These are phyloP conservation scores for Calycopis cecrops DNA, from an alignment of 1,140 invertebrate species.

Conservation along the genomic window DNA sequence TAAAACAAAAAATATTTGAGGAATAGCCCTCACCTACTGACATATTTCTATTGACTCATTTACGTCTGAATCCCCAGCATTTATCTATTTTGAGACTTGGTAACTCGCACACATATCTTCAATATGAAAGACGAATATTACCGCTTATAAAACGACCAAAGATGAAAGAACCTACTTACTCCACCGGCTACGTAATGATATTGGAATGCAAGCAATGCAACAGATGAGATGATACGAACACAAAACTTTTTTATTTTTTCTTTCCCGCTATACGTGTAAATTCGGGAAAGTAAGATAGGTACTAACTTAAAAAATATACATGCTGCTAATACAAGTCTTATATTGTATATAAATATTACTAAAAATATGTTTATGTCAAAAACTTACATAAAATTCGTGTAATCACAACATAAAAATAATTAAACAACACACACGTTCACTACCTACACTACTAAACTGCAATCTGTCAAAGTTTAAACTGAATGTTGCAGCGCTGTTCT, in stretches of 20 bases:
- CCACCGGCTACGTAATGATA: conserved; percentile 52
- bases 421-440: conserved; percentile 67
- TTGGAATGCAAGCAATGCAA: conserved; percentile 58
- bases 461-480: conserved; percentile 53
- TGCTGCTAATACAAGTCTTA: conserved; percentile 8
- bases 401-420: conserved; percentile 65
- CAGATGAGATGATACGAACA: conserved; percentile 57
- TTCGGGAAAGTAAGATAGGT: conserved; percentile 44
- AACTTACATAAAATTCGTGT: conserved; percentile 54
- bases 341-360: conserved; percentile 13
- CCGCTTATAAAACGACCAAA: conserved; percentile 42
- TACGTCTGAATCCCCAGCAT: conserved; percentile 42
- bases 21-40: conserved; percentile 68
- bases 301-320: neutral
- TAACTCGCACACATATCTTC: conserved; percentile 34
- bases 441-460: conserved; percentile 54
- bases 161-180: conserved; percentile 31
- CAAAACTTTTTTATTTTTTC: conserved; percentile 59
- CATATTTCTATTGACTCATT: conserved; percentile 51
- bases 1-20: conserved; percentile 53
- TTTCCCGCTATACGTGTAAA: conserved; percentile 47
- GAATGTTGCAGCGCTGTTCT: conserved; percentile 41
- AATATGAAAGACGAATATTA: conserved; percentile 30
- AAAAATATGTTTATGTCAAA: conserved; percentile 49
- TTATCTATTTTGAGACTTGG: conserved; percentile 55